Percentiles rank a stretch among this genome's conserved stretches.
Evolutionary conservation across 2,113 vertebrate genomes (phyloP).

Genomic region (Andinoacara biseriatus): DNA sequence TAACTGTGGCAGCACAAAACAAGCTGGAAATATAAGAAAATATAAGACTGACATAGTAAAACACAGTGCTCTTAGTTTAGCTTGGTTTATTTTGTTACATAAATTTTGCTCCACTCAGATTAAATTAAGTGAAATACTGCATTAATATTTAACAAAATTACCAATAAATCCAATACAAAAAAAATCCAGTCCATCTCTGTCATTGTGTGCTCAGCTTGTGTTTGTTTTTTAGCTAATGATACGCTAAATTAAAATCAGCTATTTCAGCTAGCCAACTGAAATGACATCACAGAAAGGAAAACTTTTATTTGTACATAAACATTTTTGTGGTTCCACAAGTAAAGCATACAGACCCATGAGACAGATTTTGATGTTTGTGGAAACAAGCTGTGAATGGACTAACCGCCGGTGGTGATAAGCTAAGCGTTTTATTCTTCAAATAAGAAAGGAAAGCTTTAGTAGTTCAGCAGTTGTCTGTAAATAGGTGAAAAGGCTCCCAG

Average conservation of each 20-base stretch:
- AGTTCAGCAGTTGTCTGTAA: slow-evolving; percentile 7
- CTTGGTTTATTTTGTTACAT: background rate
- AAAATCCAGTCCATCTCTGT: background rate
- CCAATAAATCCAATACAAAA: background rate
- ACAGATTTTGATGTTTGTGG: background rate
- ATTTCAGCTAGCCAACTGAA: background rate
- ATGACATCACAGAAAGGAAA: background rate
- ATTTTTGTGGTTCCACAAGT: background rate
- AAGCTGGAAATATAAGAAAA: background rate
- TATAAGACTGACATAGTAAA: background rate
- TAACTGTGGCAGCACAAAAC: background rate
- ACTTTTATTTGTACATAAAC: background rate
- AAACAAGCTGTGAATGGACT: slow-evolving; percentile 1
- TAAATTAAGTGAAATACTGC: background rate
- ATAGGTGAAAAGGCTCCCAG: slow-evolving; percentile 1
- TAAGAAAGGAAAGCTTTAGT: background rate
- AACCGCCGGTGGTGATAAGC: background rate
- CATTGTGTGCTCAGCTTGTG: background rate
- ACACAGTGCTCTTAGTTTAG: background rate
- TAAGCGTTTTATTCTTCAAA: background rate
- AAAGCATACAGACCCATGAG: background rate
- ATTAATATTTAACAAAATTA: background rate
- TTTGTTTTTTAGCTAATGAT: background rate
- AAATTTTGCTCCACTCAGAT: background rate
- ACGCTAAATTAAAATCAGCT: background rate